phyloP scores from a whole-genome alignment of 1,140 invertebrate species.

The Cyphomyrmex costatus region DNA sequence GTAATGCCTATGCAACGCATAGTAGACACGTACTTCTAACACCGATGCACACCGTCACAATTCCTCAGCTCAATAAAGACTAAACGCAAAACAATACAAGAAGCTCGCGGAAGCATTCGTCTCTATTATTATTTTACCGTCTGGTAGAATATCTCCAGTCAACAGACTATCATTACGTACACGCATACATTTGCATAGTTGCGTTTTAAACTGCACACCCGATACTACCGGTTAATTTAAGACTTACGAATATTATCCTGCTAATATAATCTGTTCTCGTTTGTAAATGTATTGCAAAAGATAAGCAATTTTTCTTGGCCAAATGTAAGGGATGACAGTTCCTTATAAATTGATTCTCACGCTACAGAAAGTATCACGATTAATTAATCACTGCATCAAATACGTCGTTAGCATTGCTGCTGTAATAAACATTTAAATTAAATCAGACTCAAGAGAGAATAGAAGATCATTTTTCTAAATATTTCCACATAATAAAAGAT shows the following conservation, averaged over 20 bases:
- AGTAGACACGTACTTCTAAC: background rate
- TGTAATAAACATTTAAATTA: background rate
- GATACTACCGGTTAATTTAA: conserved; percentile 23
- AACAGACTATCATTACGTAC: conserved; percentile 4
- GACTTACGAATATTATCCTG: conserved; percentile 10
- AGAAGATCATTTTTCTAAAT: background rate
- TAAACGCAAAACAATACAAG: background rate
- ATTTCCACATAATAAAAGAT: conserved; percentile 24
- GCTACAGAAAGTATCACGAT: conserved; percentile 10
- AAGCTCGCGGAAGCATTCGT: conserved; percentile 24
- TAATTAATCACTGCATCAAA: conserved; percentile 40
- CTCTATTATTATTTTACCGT: conserved; percentile 23
- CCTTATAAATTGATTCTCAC: conserved; percentile 41
- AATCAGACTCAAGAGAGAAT: background rate
- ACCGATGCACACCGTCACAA: conserved; percentile 1
- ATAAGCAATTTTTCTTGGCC: background rate
- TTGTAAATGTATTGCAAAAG: conserved; percentile 1
- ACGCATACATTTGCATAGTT: conserved; percentile 18
- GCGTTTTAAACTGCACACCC: background rate
- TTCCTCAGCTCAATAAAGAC: conserved; percentile 35
- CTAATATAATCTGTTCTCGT: background rate
- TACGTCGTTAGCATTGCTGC: background rate
- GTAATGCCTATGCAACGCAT: conserved; percentile 15
- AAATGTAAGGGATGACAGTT: conserved; percentile 2
- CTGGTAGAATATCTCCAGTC: background rate